Base-by-base conservation (phyloP, 2,888 invertebrate genomes). In the Nomada lathburiana region DNA sequence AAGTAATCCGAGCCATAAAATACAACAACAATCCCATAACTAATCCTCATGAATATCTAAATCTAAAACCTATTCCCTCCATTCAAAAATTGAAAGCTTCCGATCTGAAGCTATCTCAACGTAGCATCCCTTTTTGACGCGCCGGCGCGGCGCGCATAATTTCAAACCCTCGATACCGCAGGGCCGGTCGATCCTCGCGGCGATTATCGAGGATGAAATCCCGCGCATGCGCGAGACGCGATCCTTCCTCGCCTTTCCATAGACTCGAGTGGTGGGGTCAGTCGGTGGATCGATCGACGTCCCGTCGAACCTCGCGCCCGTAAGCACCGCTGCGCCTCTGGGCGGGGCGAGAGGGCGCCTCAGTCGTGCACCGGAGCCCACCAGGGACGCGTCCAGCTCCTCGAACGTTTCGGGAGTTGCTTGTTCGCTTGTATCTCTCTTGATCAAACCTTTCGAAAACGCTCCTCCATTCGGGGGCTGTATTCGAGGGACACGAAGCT, bases 301-400 rank as follows among this genome's bases (percentile, higher is more conserved):
- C 80, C 80, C 78, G 79, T 72, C 76, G 82, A 75, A 73, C 82
- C 76, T 80, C 76, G 80, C 55, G 82, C 44, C 62, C 47, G 76
- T 63, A 86, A 79, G 73, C 69, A 80, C 74, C 67, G 80, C 67
- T 79, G 94, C 90, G 91, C 89, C 90, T 89, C 90, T 91, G 90
- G 93, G 94, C 94, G 95, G 95, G 95, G 95, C 95, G 95, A 95
- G 94, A 95, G 94, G 95, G 95, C 95, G 95, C 95, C 94, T 94
- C 94, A 94, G 94, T 95, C 94, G 94, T 94, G 94, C 94, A 94
- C 94, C 94, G 94, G 94, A 81, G 72, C 94, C 87, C 88, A 93
- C 93, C 86, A 88, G 94, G 94, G 94, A 94, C 94, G 94, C 94
- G 94, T 94, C 93, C 93, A 94, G 94, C 89, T 89, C 89, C 69